Base-by-base conservation (phyloP, 1,140 invertebrate species). In the Cydia strobilella region DNA sequence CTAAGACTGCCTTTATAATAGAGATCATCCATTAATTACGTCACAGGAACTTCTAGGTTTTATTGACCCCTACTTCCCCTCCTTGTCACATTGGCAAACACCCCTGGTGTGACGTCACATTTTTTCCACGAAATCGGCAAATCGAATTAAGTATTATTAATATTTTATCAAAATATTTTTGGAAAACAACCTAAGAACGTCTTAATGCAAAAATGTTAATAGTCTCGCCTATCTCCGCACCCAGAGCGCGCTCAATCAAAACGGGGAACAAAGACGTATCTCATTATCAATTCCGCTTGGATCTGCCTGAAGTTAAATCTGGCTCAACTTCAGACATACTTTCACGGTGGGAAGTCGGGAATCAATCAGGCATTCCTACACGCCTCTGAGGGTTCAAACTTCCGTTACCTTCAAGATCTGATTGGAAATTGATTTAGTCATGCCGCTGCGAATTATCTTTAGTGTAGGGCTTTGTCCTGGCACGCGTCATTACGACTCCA, bases 311-410 rank as follows among this genome's bases (percentile, higher is more conserved):
- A 88, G 79, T 85, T 84, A 76, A 59, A 59, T 59, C 54, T 59
- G 54, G 54, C 54, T 20, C 20, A 59, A 59, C 54, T 59, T 59
- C 54, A 59, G 65, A 77, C 82, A 91, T 91, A 88, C 83, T 89
- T 91, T 82, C 87, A 90, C 87, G 85, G 72, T 76, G 74, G 73
- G 62, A 80, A 85, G 82, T 81, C 79, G 69, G 69, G 79, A 76
- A 87, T 85, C 84, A 87, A 86, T 86, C 80, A 83, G 79, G 77
- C 76, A 90, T 90, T 86, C 88, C 84, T 82, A 76, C 84, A 86
- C 84, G 83, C 78, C 35, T 59, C 31, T 65, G 78, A 80, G 74
- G 81, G 77, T 74, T 80, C 78, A 75, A 82, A 87, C 73, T 83
- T 84, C 65, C 75, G 80, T 79, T 80, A 83, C 79, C 69, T 42